Conservation (phyloP, 1,140 invertebrate species). For the Scaptomyza montana region DNA sequence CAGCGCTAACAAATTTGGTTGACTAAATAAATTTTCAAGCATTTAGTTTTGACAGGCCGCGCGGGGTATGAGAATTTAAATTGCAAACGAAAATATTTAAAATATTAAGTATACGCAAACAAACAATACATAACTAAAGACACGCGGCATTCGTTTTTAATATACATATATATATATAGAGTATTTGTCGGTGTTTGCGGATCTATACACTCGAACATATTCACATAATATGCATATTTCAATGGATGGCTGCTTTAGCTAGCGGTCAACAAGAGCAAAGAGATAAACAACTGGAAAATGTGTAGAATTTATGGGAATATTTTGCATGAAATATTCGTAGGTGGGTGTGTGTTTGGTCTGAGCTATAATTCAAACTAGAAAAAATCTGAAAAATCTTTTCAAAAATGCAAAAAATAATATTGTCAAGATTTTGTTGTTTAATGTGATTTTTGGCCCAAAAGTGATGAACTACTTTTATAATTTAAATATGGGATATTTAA, state of each 20-base stretch:
- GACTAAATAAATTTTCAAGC: constrained; percentile 66
- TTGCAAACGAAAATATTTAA: constrained; percentile 31
- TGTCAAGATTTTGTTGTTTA: background rate
- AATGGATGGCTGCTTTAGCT: background rate
- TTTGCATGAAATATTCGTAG: background rate
- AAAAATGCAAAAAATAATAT: background rate
- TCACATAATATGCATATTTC: background rate
- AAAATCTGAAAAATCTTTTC: no score
- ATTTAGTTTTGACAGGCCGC: constrained; percentile 49
- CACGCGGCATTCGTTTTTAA: constrained; percentile 32
- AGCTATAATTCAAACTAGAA: background rate
- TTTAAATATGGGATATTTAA: no score
- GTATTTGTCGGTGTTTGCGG: background rate
- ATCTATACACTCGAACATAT: constrained; percentile 13
- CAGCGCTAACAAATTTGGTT: constrained; percentile 61
- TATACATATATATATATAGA: constrained; percentile 13
- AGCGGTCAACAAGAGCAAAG: constrained; percentile 12
- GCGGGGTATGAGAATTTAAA: constrained; percentile 31
- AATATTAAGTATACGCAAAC: constrained; percentile 25
- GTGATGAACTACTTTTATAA: no score
- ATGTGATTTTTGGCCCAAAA: no score
- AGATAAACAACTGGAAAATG: background rate
- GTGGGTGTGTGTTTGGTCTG: constrained; percentile 5
- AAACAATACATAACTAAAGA: background rate
- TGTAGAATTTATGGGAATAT: constrained; percentile 2